Evolutionary conservation across 37 sponge, comb jelly and placozoan species (phyloP).

Genomic region (Haliclona indistincta): DNA sequence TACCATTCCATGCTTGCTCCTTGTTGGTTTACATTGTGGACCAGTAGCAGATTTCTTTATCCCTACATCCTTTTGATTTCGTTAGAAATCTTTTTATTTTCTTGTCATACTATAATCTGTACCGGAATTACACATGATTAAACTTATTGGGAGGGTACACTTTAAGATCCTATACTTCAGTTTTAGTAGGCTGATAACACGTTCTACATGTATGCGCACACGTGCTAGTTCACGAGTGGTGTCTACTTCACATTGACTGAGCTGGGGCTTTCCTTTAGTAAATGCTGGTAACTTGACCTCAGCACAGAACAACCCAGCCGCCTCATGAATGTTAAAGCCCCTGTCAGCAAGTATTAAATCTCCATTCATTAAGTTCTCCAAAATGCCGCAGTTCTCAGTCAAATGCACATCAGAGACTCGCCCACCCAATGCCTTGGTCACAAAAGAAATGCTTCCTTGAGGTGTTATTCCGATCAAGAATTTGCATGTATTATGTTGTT

Average conservation of each 20-base stretch:
- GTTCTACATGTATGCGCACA: conserved; percentile 69
- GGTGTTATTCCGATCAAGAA: conserved; percentile 37
- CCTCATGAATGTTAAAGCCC: conserved; percentile 37
- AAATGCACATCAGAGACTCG: conserved; percentile 30
- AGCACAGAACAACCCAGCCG: conserved; percentile 40
- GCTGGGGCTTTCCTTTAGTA: conserved; percentile 63
- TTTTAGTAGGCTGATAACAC: conserved; percentile 55
- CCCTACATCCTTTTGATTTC: too few species aligned
- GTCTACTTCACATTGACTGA: conserved; percentile 51
- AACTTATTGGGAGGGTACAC: conserved; percentile 50
- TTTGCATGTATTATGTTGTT: conserved; percentile 33
- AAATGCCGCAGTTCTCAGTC: conserved; percentile 36
- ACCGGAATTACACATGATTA: conserved; percentile 48
- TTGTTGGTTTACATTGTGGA: too few species aligned
- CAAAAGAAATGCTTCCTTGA: conserved; percentile 25
- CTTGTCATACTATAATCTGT: too few species aligned
- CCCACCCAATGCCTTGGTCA: conserved; percentile 35
- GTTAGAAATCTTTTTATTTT: too few species aligned
- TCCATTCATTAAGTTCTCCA: conserved; percentile 26
- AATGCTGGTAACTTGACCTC: conserved; percentile 52
- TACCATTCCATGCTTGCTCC: too few species aligned
- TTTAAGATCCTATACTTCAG: conserved; percentile 54
- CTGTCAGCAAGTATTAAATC: conserved; percentile 34
- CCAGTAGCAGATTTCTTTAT: too few species aligned
- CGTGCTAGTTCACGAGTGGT: conserved; percentile 28